Conservation (phyloP, 2,797 vertebrate genomes). For the Notolepis coatsorum region DNA sequence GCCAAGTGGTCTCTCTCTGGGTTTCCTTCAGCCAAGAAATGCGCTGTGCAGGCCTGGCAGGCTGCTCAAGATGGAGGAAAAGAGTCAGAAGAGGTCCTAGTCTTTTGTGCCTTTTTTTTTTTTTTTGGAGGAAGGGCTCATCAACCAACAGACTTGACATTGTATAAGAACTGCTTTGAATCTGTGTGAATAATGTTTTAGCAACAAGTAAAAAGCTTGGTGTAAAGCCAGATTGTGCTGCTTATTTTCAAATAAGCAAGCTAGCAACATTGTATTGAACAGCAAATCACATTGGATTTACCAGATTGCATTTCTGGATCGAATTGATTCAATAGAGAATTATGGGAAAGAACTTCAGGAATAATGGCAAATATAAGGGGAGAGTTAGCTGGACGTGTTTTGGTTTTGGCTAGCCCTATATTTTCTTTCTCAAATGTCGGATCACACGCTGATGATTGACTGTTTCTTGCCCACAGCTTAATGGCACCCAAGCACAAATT, state of each 20-base stretch:
- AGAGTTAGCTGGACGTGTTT: slow-evolving; percentile 17
- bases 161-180: background rate
- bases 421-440: slow-evolving; percentile 22
- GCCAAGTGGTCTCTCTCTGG: slow-evolving; percentile 16
- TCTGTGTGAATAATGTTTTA: background rate
- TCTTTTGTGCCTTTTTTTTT: slow-evolving; percentile 9
- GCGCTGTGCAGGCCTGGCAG: slow-evolving; percentile 25
- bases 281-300: slow-evolving; percentile 5
- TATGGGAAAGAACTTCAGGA: background rate
- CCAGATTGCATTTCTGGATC: background rate
- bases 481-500: slow-evolving; percentile 11
- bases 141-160: slow-evolving; percentile 14
- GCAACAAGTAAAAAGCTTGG: background rate
- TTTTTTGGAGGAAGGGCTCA: slow-evolving; percentile 1
- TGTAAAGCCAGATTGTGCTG: slow-evolving; percentile 1
- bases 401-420: slow-evolving; percentile 25
- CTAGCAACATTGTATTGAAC: background rate
- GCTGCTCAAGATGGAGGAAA: slow-evolving; percentile 29
- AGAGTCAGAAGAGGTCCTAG: slow-evolving; percentile 11
- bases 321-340: slow-evolving; percentile 13
- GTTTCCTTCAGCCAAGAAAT: slow-evolving; percentile 31
- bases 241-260: background rate
- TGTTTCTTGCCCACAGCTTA: slow-evolving; percentile 22
- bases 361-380: background rate
- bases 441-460: slow-evolving; percentile 26